Evolutionary conservation across 2,797 vertebrate species (phyloP).

Genomic region (Acestrorhynchus altus): DNA sequence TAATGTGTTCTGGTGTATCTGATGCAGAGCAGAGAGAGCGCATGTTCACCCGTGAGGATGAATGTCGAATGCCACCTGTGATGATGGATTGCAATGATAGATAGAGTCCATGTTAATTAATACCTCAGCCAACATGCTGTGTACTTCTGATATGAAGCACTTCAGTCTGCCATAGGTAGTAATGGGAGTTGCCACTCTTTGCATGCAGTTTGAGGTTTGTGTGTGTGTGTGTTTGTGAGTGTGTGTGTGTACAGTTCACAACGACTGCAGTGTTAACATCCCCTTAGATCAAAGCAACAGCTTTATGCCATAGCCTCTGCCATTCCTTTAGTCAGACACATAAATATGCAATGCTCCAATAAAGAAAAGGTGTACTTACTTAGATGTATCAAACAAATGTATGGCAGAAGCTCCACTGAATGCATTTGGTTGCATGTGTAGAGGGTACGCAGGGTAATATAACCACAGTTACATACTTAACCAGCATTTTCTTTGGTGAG

Average conservation of each 20-base stretch:
- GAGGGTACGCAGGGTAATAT: neutral
- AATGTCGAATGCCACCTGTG: constrained; percentile 70
- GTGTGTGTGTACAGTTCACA: constrained; percentile 23
- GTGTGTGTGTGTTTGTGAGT: neutral
- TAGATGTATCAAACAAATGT: constrained; percentile 48
- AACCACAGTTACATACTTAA: no score
- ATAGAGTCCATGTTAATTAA: constrained; percentile 65
- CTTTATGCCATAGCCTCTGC: constrained; percentile 46
- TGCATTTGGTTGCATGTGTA: neutral
- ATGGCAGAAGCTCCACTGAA: neutral
- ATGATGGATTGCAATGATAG: constrained; percentile 45
- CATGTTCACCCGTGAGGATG: constrained; percentile 59
- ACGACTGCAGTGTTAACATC: constrained; percentile 50
- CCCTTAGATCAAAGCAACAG: constrained; percentile 52
- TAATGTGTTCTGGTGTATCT: constrained; percentile 30
- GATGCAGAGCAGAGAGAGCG: constrained; percentile 18
- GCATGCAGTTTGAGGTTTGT: neutral
- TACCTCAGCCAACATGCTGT: constrained; percentile 70
- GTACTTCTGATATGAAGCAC: constrained; percentile 68
- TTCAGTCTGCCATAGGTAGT: constrained; percentile 71
- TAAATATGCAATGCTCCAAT: constrained; percentile 29
- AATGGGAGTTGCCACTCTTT: constrained; percentile 70
- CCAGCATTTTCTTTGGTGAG: no score
- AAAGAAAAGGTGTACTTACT: constrained; percentile 52
- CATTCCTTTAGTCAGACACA: constrained; percentile 45